phyloP scores from a whole-genome alignment of 2,888 invertebrate species.

The Crocallis elinguaria region DNA sequence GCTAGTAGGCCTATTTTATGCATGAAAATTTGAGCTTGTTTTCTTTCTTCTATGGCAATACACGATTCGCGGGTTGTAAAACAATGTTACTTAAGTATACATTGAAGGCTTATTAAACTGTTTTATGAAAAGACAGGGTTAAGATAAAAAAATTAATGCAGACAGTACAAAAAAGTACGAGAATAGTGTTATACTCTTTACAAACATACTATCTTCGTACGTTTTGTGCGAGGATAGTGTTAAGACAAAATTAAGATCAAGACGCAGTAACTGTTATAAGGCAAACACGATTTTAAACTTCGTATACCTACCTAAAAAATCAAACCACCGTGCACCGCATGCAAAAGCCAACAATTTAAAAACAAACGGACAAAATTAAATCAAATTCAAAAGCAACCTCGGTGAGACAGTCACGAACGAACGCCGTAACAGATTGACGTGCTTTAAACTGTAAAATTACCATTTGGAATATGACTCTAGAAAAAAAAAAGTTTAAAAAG shows the following conservation, averaged over 20 bases:
- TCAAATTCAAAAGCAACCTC: conserved; percentile 25
- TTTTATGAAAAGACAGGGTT: too few relatives aligned
- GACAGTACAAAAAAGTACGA: too few relatives aligned
- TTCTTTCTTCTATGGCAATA: too few relatives aligned
- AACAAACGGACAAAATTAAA: conserved; percentile 36
- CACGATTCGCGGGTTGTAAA: not conserved
- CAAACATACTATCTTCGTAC: too few relatives aligned
- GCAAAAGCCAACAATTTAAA: not conserved
- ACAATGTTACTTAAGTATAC: not conserved
- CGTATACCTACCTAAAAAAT: not conserved
- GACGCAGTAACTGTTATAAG: too few relatives aligned
- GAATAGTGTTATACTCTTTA: too few relatives aligned
- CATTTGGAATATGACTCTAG: conserved; percentile 59
- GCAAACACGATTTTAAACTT: too few relatives aligned
- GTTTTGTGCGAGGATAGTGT: too few relatives aligned
- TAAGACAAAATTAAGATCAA: too few relatives aligned
- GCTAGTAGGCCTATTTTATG: conserved; percentile 32
- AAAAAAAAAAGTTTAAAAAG: conserved; percentile 54
- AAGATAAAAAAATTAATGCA: too few relatives aligned
- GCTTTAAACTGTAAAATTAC: conserved; percentile 69
- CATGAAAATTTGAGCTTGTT: not conserved
- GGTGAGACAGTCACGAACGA: conserved; percentile 69
- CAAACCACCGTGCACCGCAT: too few relatives aligned
- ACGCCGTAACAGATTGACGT: conserved; percentile 79
- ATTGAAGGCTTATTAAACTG: too few relatives aligned